phyloP scores from a whole-genome alignment of 2,888 invertebrate species.

The Quadroppia sp. region DNA sequence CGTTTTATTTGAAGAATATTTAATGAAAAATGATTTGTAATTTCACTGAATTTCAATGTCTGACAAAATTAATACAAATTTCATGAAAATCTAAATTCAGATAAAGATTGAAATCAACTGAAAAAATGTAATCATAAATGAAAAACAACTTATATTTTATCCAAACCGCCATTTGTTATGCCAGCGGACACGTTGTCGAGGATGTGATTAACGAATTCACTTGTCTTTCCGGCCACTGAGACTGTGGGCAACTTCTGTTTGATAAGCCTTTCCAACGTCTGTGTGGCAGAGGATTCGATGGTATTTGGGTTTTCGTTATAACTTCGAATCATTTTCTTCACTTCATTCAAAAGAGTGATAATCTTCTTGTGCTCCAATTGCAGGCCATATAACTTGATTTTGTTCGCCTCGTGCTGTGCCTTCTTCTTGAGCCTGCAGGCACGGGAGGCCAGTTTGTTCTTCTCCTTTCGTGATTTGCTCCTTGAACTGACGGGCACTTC shows the following conservation, averaged over 20 bases:
- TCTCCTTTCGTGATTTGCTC: slow-evolving; percentile 92
- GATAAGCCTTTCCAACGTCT: slow-evolving; percentile 35
- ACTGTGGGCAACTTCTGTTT: slow-evolving; percentile 17
- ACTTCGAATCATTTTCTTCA: slow-evolving; percentile 41
- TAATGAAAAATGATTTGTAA: too few relatives aligned
- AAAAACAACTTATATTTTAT: slow-evolving; percentile 25
- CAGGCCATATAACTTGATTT: slow-evolving; percentile 86
- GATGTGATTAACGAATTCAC: slow-evolving; percentile 88
- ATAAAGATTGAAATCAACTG: too few relatives aligned
- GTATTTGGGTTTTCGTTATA: background rate
- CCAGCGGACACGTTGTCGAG: slow-evolving; percentile 79
- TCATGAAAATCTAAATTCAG: too few relatives aligned
- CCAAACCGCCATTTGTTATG: slow-evolving; percentile 65
- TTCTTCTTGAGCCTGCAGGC: slow-evolving; percentile 97
- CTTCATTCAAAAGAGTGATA: slow-evolving; percentile 40
- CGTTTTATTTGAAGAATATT: too few relatives aligned
- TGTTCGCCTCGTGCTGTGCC: slow-evolving; percentile 98
- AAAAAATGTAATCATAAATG: too few relatives aligned
- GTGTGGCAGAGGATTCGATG: background rate
- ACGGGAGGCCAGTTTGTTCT: slow-evolving; percentile 92
- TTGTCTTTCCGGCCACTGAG: slow-evolving; percentile 77
- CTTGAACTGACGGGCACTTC: slow-evolving; percentile 83
- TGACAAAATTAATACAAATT: too few relatives aligned
- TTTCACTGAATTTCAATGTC: too few relatives aligned
- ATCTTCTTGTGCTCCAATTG: slow-evolving; percentile 89